Evolutionary conservation across 2,797 vertebrate genomes (phyloP).

Genomic region (Parauchenoglanis punctatus): DNA sequence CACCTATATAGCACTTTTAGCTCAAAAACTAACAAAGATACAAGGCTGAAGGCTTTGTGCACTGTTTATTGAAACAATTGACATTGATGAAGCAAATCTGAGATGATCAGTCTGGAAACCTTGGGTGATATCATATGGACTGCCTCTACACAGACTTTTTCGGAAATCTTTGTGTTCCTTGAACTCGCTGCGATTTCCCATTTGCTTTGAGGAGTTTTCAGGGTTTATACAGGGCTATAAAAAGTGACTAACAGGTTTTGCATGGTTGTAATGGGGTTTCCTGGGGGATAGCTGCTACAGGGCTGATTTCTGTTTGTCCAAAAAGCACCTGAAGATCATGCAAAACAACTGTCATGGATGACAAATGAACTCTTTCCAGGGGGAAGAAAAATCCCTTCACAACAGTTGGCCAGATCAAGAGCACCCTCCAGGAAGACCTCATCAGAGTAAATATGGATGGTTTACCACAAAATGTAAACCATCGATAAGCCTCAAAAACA

Average conservation of each 20-base stretch:
- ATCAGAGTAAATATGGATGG: neutral
- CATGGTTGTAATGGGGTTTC: neutral
- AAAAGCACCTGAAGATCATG: neutral
- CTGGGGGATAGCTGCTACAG: neutral
- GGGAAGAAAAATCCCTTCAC: slow-evolving; percentile 37
- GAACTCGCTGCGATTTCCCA: neutral
- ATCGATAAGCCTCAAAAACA: neutral
- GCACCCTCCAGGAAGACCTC: slow-evolving; percentile 10
- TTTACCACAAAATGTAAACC: neutral
- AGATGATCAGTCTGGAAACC: no score
- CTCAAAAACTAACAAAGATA: no score
- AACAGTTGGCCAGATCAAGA: slow-evolving; percentile 46
- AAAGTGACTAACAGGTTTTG: neutral
- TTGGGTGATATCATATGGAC: no score
- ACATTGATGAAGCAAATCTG: no score
- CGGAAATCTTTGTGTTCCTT: neutral
- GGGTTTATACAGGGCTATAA: neutral
- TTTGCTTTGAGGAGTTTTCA: neutral
- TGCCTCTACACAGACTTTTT: no score
- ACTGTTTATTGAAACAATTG: no score
- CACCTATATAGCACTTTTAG: neutral
- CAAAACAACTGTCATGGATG: neutral
- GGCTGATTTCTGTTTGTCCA: neutral
- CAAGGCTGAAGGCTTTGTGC: no score
- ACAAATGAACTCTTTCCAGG: neutral